Conservation (phyloP, 2,888 invertebrate genomes). For the Heliconius sara region DNA sequence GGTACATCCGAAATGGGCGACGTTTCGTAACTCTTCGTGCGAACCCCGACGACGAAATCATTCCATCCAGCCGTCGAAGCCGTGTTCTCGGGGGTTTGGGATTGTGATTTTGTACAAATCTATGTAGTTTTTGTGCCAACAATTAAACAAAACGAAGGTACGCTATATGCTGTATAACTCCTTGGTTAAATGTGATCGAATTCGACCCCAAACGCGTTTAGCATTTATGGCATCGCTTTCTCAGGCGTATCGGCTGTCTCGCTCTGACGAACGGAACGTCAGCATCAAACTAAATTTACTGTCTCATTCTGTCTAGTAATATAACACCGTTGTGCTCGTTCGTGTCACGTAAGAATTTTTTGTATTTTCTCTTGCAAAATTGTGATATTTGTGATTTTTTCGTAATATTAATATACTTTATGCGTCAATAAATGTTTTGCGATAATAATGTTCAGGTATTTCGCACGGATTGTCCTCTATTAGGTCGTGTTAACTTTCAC, state of each 20-base stretch:
- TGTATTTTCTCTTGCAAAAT: conserved; percentile 74
- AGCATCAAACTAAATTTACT: conserved; percentile 72
- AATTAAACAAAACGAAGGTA: conserved; percentile 80
- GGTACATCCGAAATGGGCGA: conserved; percentile 64
- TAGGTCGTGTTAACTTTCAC: conserved; percentile 83
- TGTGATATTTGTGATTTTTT: conserved; percentile 65
- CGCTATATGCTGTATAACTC: conserved; percentile 57
- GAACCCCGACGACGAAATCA: conserved; percentile 81
- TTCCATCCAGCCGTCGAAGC: conserved; percentile 84
- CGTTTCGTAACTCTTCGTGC: conserved; percentile 74
- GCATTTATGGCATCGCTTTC: conserved; percentile 84
- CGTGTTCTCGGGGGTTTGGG: conserved; percentile 82
- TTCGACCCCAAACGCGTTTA: conserved; percentile 71
- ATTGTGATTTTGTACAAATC: conserved; percentile 80
- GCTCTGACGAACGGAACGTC: conserved; percentile 69
- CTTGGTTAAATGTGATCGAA: conserved; percentile 59
- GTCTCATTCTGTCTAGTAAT: conserved; percentile 82
- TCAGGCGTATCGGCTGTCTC: conserved; percentile 76
- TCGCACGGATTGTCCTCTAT: conserved; percentile 60
- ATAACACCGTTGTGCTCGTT: conserved; percentile 84
- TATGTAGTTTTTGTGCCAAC: conserved; percentile 81
- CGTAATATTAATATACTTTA: conserved; percentile 57
- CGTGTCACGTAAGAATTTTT: conserved; percentile 84
- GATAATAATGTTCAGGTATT: conserved; percentile 55
- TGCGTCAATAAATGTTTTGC: conserved; percentile 57